Base-by-base conservation (phyloP, 2,888 invertebrate species). In the Venusia cambrica region DNA sequence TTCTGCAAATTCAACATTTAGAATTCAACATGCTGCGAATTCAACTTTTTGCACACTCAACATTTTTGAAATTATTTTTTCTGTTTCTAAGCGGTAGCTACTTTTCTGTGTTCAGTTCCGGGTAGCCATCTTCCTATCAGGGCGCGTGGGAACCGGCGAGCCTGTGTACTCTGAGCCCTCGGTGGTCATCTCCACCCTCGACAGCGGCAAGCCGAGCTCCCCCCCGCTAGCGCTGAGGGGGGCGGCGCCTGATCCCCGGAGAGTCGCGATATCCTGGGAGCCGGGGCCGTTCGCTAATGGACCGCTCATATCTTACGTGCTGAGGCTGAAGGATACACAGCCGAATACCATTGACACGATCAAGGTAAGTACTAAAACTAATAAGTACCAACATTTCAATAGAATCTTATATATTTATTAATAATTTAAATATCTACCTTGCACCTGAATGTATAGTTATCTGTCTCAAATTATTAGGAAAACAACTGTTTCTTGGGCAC, bases 231-330 rank as follows among this genome's bases (percentile, higher is more conserved):
- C 94, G 46, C 90, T 94, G 50, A 89, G 92, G 50, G 92, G 94
- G 8, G 91, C 93, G 35, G 91, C 96, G 2, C 90, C 96, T 33
- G 96, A 97, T 74, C 90, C 94, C 28, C 91, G 92, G 53, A 91
- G 96, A 53, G 92, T 97, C 43, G 94, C 95, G 46, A 91, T 97
- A 40, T 94, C 93, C 56, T 97, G 97, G 97, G 92, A 92, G 70
- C 93, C 95, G 6, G 97, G 97, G 6, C 90, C 91, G 31, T 96
- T 94, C 67, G 93, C 94, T 29, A 96, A 96, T 74, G 97, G 96
- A 48, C 96, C 95, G 18, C 89, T 97, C 55, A 90, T 95, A 42
- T 94, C 96, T 48, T 97, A 96, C 81, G 93, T 93, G 49, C 84
- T 97, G 48, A 89, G 92, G 57, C 90, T 96, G 22, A 89, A 89